Base-by-base conservation (phyloP, 2,888 invertebrate genomes). In the Archaeoteleia sp. region DNA sequence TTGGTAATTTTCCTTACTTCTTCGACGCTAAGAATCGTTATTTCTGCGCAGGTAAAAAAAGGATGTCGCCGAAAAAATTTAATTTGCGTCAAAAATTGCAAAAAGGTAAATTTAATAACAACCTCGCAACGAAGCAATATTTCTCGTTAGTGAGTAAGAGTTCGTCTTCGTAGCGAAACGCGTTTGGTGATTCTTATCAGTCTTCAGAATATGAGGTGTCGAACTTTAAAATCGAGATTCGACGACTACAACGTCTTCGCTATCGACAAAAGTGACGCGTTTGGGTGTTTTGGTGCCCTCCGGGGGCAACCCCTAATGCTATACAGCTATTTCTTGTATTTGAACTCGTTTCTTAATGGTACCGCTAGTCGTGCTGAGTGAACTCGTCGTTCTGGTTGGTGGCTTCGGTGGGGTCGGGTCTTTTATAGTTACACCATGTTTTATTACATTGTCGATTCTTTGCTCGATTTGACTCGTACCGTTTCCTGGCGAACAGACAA, bases 281-380 rank as follows among this genome's bases (percentile, higher is more conserved):
- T 85, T 83, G 49, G 80, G 68, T 57, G 69, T 79, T 42, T 72
- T 62, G 78, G 78, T 80, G 82, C 84, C 84, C 82, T 82, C 80
- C 35, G 74, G 82, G 82, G 83, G 82, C 83, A 83, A 83, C 79
- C 84, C 83, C 84, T 84, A 85, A 84, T 83, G 84, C 90, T 91
- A 93, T 83, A 93, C 93, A 62, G 92, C 92, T 84, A 93, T 93
- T 86, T 93, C 93, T 85, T 93, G 92, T 75, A 93, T 93, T 86
- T 93, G 93, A 62, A 93, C 93, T 79, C 93, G 89, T 85, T 93
- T 93, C 86, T 93, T 93, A 74, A 91, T 87, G 15, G 91, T 90
- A 27, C 87, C 88, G 54, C 55, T 67, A 23, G 67, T 67, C 9
- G 77, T 78, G 58, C 78, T 79, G 20, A 82, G 74, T 1, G 82